Conservation (phyloP, 2,797 vertebrate species). For the Ibycter americanus region DNA sequence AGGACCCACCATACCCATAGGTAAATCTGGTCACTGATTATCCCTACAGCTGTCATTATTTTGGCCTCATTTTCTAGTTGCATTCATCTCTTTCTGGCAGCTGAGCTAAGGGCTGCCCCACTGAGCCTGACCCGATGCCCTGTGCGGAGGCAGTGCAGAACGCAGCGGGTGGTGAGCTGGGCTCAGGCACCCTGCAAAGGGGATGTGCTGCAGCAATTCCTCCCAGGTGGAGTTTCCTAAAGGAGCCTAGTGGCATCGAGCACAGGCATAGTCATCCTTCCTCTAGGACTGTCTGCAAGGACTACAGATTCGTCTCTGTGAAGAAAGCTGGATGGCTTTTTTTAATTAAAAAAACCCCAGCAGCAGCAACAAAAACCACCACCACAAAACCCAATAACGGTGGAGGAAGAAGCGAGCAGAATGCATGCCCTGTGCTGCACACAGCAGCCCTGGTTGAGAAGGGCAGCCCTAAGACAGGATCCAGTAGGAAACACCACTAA, state of each 20-base stretch:
- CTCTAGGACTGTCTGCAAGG: not conserved
- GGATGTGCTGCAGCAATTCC: not conserved
- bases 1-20: not conserved
- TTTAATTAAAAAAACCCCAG: too few relatives aligned
- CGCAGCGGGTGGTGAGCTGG: not conserved
- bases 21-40: not conserved
- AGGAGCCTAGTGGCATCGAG: not conserved
- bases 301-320: not conserved
- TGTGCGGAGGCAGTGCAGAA: not conserved
- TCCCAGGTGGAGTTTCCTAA: not conserved
- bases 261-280: too few relatives aligned
- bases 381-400: fast-evolving
- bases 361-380: too few relatives aligned
- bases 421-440: too few relatives aligned
- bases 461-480: not conserved
- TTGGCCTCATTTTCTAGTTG: not conserved
- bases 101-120: not conserved
- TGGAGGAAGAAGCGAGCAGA: not conserved
- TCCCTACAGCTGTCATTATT: not conserved
- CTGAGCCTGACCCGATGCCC: not conserved
- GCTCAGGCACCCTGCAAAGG: fast-evolving
- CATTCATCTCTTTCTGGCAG: not conserved
- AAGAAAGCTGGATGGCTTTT: not conserved
- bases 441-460: not conserved
- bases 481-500: not conserved